These are phyloP conservation scores for Stylophora pistillata DNA, from an alignment of 64 coral and sea anemone species.

Conservation along the genomic window DNA sequence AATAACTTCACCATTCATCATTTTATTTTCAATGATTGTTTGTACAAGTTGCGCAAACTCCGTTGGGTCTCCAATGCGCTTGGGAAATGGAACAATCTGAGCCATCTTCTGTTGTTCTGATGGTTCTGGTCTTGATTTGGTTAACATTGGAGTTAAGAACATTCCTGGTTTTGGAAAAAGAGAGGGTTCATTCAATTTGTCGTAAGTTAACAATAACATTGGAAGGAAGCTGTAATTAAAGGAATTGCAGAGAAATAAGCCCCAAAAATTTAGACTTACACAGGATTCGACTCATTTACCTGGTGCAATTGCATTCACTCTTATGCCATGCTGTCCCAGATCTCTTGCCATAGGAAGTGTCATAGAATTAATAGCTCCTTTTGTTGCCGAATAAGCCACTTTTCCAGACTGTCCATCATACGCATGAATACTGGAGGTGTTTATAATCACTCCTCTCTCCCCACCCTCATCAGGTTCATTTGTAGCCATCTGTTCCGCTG, in stretches of 20 bases:
- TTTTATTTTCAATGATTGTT: conserved; percentile 80
- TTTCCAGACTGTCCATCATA: conserved; percentile 81
- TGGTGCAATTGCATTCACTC: conserved; percentile 82
- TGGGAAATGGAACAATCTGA: conserved; percentile 72
- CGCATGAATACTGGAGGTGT: conserved; percentile 79
- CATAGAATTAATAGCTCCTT: conserved; percentile 84
- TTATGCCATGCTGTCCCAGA: conserved; percentile 69
- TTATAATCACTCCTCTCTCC: conserved; percentile 85
- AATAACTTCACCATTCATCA: conserved; percentile 82
- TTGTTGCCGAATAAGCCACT: conserved; percentile 77
- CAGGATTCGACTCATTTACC: neutral
- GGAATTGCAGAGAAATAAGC: no score
- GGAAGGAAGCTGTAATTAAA: no score
- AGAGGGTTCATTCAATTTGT: neutral
- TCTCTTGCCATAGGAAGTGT: conserved; percentile 78
- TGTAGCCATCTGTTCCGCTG: conserved; percentile 68
- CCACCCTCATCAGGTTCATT: conserved; percentile 71
- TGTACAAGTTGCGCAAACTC: conserved; percentile 90
- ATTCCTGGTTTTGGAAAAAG: conserved; percentile 31
- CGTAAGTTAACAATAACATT: no score
- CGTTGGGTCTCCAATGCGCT: conserved; percentile 59
- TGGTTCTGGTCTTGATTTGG: conserved; percentile 47
- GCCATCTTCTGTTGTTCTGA: conserved; percentile 12
- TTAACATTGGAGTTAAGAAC: conserved; percentile 81
- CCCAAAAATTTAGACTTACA: no score